A percentile compares a stretch with the other conserved stretches of the same genome.
Evolutionary conservation across 2,797 vertebrate genomes (phyloP).

Genomic region (Syngnathus acus): DNA sequence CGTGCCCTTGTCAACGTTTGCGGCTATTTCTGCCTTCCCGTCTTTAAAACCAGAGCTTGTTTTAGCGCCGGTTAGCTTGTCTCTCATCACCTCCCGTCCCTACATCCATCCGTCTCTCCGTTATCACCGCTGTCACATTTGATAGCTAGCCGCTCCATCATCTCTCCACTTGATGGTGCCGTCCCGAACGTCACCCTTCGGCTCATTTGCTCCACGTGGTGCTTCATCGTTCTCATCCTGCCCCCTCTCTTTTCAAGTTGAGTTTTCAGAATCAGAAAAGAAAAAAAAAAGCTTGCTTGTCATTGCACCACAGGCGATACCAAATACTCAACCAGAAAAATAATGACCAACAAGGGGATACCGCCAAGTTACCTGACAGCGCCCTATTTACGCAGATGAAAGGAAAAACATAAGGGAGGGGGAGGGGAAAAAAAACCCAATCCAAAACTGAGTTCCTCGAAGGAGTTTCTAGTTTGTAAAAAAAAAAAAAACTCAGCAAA

Average conservation of each 20-base stretch:
- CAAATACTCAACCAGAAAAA: too few species aligned
- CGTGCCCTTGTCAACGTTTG: background rate
- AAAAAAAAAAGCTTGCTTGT: too few species aligned
- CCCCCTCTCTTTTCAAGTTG: background rate
- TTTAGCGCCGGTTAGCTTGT: background rate
- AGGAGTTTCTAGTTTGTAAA: too few species aligned
- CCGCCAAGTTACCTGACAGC: too few species aligned
- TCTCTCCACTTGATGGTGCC: background rate
- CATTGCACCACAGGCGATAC: too few species aligned
- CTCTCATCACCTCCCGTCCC: background rate
- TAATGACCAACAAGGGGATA: too few species aligned
- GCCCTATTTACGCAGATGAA: too few species aligned
- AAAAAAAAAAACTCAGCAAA: too few species aligned
- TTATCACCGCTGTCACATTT: background rate
- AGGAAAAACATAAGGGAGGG: too few species aligned
- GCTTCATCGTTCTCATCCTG: background rate
- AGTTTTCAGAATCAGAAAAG: too few species aligned
- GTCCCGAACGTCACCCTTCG: slow-evolving; percentile 6
- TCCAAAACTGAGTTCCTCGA: too few species aligned
- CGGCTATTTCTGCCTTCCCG: background rate
- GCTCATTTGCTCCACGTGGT: background rate
- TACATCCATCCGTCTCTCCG: background rate
- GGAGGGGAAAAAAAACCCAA: too few species aligned
- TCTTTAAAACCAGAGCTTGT: background rate
- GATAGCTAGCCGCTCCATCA: background rate